Evolutionary conservation across 1,140 invertebrate species (phyloP).

Genomic region (Euura saliciscinereae): DNA sequence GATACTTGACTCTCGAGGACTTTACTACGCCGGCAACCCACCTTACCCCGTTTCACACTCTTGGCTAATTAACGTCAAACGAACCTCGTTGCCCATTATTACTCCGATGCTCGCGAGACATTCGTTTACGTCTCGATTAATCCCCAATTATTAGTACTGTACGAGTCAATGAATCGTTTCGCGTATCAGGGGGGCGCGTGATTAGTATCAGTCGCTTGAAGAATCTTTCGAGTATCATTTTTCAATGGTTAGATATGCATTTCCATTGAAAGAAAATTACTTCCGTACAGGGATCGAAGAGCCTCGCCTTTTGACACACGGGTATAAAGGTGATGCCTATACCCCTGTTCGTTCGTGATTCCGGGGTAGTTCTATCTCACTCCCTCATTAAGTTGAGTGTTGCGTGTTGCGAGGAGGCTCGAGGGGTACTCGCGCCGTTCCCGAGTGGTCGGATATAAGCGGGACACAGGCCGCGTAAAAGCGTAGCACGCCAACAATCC

Average conservation of each 20-base stretch:
- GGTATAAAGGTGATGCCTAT: background rate
- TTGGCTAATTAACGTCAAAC: constrained; percentile 3
- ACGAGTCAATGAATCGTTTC: no score
- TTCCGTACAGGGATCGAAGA: no score
- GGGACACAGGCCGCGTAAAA: constrained; percentile 10
- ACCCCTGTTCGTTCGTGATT: background rate
- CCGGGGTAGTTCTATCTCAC: constrained; percentile 27
- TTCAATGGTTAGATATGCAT: no score
- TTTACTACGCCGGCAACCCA: background rate
- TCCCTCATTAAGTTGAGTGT: constrained; percentile 58
- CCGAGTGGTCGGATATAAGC: constrained; percentile 25
- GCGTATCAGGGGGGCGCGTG: no score
- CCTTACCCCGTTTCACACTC: background rate
- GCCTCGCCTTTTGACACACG: no score
- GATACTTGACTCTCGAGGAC: background rate
- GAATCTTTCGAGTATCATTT: no score
- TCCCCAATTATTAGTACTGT: background rate
- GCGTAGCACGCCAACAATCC: constrained; percentile 9
- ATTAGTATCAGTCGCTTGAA: no score
- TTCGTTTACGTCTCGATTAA: background rate
- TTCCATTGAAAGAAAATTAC: no score
- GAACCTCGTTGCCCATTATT: background rate
- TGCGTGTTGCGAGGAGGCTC: constrained; percentile 53
- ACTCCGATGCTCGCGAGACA: background rate
- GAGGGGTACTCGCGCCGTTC: constrained; percentile 48